These are phyloP conservation scores for Crepidodera aurea DNA, from an alignment of 2,888 invertebrate genomes.

Conservation along the genomic window DNA sequence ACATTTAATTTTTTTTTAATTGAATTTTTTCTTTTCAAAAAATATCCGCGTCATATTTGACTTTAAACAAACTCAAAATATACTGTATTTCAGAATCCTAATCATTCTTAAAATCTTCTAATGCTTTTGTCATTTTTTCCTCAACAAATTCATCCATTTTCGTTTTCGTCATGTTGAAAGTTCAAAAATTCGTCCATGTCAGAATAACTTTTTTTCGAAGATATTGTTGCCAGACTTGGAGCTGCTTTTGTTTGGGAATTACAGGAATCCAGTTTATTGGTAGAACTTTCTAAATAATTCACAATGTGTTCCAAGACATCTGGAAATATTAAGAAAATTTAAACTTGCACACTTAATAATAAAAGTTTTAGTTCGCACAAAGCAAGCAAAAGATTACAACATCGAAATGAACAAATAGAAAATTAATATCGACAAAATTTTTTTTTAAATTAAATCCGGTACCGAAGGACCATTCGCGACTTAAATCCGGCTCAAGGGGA, in stretches of 20 bases:
- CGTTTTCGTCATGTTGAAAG: slow-evolving; percentile 14
- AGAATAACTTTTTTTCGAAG: slow-evolving; percentile 3
- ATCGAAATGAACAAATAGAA: too few relatives aligned
- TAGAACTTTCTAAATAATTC: slow-evolving; percentile 1
- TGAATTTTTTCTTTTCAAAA: slow-evolving; percentile 11
- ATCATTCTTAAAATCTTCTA: slow-evolving; percentile 42
- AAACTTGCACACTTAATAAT: too few relatives aligned
- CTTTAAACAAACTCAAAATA: slow-evolving; percentile 47
- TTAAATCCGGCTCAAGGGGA: too few relatives aligned
- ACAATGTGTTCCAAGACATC: slow-evolving; percentile 11
- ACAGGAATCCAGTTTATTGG: background rate
- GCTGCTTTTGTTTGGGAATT: background rate
- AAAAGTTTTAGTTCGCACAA: too few relatives aligned
- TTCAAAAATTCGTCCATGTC: slow-evolving; percentile 24
- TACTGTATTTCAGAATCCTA: slow-evolving; percentile 46
- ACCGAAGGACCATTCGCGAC: too few relatives aligned
- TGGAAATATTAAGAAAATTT: slow-evolving; percentile 1
- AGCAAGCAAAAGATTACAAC: too few relatives aligned
- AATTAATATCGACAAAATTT: too few relatives aligned
- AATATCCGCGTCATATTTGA: slow-evolving; percentile 47
- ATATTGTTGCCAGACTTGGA: background rate
- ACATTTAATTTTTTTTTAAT: too few relatives aligned
- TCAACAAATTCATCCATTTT: slow-evolving; percentile 39
- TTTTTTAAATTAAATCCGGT: too few relatives aligned
- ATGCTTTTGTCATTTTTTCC: slow-evolving; percentile 34